phyloP scores from a whole-genome alignment of 2,888 invertebrate species.

The Drosophila pseudotakahashii region DNA sequence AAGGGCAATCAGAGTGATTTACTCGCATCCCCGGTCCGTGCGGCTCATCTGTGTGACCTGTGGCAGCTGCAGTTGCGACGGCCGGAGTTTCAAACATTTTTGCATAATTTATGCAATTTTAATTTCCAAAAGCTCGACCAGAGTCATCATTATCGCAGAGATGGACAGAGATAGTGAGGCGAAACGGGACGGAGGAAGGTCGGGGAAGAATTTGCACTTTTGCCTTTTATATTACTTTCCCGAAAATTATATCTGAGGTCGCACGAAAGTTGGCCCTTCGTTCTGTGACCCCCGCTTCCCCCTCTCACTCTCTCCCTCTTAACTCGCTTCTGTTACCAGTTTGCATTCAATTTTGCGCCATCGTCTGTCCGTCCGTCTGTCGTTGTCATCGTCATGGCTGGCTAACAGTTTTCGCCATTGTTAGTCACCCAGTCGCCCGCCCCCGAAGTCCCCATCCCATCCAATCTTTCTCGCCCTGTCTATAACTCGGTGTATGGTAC shows the following conservation, averaged over 20 bases:
- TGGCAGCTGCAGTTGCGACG: constrained; percentile 31
- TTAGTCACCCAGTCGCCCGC: constrained; percentile 30
- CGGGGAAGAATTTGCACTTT: constrained; percentile 37
- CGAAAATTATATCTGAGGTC: constrained; percentile 44
- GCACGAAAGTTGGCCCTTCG: constrained; percentile 40
- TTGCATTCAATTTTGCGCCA: constrained; percentile 58
- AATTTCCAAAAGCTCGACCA: constrained; percentile 44
- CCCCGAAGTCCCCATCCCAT: neutral
- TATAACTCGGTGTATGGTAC: constrained; percentile 29
- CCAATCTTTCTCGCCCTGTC: constrained; percentile 11
- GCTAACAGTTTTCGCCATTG: constrained; percentile 76
- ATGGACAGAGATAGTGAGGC: constrained; percentile 20
- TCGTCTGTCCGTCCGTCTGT: constrained; percentile 22
- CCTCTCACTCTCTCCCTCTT: neutral
- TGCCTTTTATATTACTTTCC: constrained; percentile 46
- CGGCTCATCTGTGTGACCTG: constrained; percentile 30
- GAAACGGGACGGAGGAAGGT: neutral
- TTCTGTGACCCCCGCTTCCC: constrained; percentile 20
- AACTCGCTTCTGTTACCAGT: constrained; percentile 20
- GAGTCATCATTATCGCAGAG: constrained; percentile 46
- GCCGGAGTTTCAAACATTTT: constrained; percentile 32
- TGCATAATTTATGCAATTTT: constrained; percentile 51
- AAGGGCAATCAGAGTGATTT: constrained; percentile 61
- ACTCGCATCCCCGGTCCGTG: constrained; percentile 31
- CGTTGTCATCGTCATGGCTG: constrained; percentile 69